Percentiles rank a stretch among this genome's conserved stretches.
phyloP scores from a whole-genome alignment of 2,797 vertebrate species.

The Pelobates cultripes region DNA sequence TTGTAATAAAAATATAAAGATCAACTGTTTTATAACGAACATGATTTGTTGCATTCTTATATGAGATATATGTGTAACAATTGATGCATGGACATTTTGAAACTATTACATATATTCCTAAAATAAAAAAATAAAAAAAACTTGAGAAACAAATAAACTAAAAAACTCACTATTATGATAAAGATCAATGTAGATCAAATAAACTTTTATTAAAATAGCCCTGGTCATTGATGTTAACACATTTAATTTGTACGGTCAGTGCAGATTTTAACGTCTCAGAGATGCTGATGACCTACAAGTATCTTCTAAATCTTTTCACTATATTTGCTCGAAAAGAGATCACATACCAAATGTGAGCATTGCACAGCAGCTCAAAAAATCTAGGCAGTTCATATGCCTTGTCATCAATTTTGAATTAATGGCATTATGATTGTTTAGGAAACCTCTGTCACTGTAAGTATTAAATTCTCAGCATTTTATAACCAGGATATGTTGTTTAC shows the following conservation, averaged over 20 bases:
- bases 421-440: constrained; percentile 59
- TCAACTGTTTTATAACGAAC: no score
- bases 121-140: no score
- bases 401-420: constrained; percentile 57
- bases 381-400: constrained; percentile 10
- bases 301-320: neutral
- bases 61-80: no score
- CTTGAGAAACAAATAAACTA: no score
- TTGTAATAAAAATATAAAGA: no score
- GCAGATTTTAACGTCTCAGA: neutral
- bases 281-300: neutral
- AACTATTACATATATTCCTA: no score
- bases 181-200: no score
- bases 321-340: neutral
- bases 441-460: constrained; percentile 57
- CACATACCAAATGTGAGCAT: neutral
- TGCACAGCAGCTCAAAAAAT: neutral
- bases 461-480: constrained; percentile 63
- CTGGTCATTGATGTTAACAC: neutral
- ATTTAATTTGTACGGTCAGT: neutral
- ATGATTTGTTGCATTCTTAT: no score
- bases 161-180: no score
- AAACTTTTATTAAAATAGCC: no score
- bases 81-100: no score
- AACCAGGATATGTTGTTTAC: constrained; percentile 72